Evolutionary conservation across 2,888 invertebrate genomes (phyloP).

Genomic region (Metellina segmentata): DNA sequence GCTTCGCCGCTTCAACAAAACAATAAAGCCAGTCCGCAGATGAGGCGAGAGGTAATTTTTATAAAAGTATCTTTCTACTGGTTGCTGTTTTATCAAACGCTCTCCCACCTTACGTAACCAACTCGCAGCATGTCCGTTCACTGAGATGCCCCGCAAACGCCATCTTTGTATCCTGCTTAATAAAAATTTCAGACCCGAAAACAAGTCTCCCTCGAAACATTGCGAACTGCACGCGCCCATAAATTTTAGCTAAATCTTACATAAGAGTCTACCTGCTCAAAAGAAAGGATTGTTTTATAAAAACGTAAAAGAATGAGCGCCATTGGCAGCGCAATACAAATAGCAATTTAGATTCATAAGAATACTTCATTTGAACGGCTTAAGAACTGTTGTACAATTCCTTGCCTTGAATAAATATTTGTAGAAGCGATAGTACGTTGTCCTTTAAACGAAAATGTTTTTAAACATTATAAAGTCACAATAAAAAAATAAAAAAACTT

Average conservation of each 20-base stretch:
- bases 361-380: not conserved
- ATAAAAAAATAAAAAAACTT: too few species aligned
- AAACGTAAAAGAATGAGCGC: not conserved
- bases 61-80: not conserved
- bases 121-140: not conserved
- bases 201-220: not conserved
- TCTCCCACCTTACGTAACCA: not conserved
- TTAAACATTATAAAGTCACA: too few species aligned
- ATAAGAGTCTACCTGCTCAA: not conserved
- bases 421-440: too few species aligned
- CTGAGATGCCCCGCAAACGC: not conserved
- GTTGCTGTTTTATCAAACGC: not conserved
- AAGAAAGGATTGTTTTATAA: not conserved
- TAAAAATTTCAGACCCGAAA: not conserved
- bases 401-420: too few species aligned
- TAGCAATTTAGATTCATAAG: not conserved
- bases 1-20: slow-evolving; percentile 24
- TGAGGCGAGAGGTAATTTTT: slow-evolving; percentile 19
- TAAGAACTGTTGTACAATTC: too few species aligned
- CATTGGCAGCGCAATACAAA: not conserved
- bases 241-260: not conserved
- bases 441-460: too few species aligned
- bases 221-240: not conserved
- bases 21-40: slow-evolving; percentile 12
- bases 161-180: too few species aligned